Conservation (phyloP, 2,888 invertebrate genomes). For the Noctua janthina region DNA sequence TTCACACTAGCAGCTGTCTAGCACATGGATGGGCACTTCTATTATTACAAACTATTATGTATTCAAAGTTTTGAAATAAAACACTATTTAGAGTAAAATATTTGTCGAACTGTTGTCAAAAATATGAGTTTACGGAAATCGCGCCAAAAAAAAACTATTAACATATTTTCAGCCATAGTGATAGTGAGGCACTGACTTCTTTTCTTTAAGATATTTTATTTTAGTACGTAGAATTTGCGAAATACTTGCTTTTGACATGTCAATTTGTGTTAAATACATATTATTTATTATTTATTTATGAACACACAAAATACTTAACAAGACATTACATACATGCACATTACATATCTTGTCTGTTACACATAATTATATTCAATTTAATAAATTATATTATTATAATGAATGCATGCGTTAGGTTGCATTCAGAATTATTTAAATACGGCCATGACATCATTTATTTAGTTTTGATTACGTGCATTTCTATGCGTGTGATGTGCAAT, state of each 20-base stretch:
- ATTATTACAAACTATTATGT: not conserved
- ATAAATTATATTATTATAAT: not conserved
- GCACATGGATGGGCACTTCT: not conserved
- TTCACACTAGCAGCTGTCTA: not conserved
- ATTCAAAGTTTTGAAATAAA: constrained; percentile 5
- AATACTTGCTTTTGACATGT: not conserved
- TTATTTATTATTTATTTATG: no score
- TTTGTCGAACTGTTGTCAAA: not conserved
- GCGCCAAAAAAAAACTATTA: not conserved
- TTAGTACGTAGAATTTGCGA: not conserved
- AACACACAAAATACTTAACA: no score
- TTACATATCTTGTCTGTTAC: not conserved
- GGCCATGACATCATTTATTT: constrained; percentile 39
- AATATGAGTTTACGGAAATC: not conserved
- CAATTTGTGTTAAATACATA: constrained; percentile 1
- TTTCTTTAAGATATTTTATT: not conserved
- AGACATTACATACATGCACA: no score
- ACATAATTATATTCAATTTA: constrained; percentile 10
- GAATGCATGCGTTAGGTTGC: not conserved
- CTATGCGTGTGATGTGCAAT: not conserved
- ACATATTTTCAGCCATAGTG: not conserved
- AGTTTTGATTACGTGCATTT: constrained; percentile 16
- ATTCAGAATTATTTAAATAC: constrained; percentile 17
- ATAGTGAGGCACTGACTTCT: no score
- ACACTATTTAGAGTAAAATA: not conserved